Evolutionary conservation across 2,797 vertebrate species (phyloP).

Genomic region (Etheostoma perlongum): DNA sequence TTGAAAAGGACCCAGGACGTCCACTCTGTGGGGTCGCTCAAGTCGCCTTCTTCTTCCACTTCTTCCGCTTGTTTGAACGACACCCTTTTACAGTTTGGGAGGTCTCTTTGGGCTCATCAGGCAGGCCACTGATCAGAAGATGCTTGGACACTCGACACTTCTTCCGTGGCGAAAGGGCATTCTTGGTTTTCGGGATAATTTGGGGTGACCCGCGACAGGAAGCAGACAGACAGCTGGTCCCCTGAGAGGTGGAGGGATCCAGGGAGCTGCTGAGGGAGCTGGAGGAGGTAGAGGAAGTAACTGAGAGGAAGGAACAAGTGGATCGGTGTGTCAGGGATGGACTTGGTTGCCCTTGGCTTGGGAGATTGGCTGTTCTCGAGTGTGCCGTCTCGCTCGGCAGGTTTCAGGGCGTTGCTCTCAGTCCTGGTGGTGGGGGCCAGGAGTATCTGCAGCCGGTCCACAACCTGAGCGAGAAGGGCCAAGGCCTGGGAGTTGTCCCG

Average conservation of each 20-base stretch:
- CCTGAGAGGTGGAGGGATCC: conserved; percentile 61
- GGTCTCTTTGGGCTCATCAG: background rate
- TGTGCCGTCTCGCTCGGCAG: background rate
- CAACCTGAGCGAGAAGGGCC: conserved; percentile 71
- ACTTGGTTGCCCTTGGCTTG: background rate
- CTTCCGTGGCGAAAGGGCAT: conserved; percentile 8
- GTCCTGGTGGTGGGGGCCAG: conserved; percentile 43
- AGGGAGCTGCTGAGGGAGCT: conserved; percentile 59
- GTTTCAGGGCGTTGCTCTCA: conserved; percentile 6
- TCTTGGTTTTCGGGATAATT: conserved; percentile 8
- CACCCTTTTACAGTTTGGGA: conserved; percentile 28
- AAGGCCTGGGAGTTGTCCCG: conserved; percentile 79
- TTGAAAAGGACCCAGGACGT: conserved; percentile 30
- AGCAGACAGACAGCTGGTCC: conserved; percentile 25
- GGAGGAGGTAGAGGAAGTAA: conserved; percentile 55
- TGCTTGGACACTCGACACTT: background rate
- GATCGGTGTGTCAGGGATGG: conserved; percentile 45
- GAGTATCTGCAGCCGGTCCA: conserved; percentile 75
- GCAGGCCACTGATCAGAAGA: conserved; percentile 64
- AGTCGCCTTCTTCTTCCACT: conserved; percentile 64
- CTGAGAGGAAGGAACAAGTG: conserved; percentile 50
- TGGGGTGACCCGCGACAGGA: conserved; percentile 50
- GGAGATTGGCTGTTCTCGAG: background rate
- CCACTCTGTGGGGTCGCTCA: conserved; percentile 37
- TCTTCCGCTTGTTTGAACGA: conserved; percentile 54